Evolutionary conservation across 2,113 vertebrate genomes (phyloP).

Genomic region (Nematolebias whitei): DNA sequence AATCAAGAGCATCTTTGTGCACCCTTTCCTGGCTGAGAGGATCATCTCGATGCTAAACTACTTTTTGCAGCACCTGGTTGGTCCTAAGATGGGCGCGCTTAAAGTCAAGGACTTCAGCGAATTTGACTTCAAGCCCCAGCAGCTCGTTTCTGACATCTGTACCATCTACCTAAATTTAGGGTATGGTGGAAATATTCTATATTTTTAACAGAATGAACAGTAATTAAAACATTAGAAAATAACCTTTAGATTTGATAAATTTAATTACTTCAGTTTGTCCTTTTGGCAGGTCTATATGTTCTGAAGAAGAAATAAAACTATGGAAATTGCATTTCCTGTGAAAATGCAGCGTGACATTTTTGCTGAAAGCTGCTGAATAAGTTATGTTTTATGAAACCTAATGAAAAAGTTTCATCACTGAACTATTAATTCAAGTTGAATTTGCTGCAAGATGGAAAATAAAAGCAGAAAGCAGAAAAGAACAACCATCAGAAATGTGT

Average conservation of each 20-base stretch:
- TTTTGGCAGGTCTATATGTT: background rate
- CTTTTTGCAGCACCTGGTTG: slow-evolving; percentile 96
- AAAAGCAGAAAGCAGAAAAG: too few species aligned
- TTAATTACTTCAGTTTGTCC: background rate
- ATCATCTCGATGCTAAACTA: slow-evolving; percentile 99
- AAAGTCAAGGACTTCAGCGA: slow-evolving; percentile 99
- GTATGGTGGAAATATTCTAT: slow-evolving; percentile 72
- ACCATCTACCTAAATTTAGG: slow-evolving; percentile 98
- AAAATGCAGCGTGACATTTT: too few species aligned
- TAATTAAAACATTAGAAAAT: too few species aligned
- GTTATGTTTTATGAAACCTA: too few species aligned
- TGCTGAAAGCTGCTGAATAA: too few species aligned
- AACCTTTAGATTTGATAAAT: background rate
- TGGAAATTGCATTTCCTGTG: too few species aligned
- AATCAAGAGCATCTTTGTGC: slow-evolving; percentile 94
- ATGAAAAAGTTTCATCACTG: too few species aligned
- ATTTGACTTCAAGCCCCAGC: slow-evolving; percentile 98
- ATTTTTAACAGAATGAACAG: too few species aligned
- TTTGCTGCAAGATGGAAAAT: too few species aligned
- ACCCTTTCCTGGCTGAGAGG: slow-evolving; percentile 95
- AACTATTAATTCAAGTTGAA: too few species aligned
- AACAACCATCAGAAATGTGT: too few species aligned
- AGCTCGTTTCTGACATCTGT: slow-evolving; percentile 97
- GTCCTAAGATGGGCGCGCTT: slow-evolving; percentile 97
- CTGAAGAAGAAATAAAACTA: background rate